Evolutionary conservation across 2,888 invertebrate species (phyloP).

Genomic region (Laothoe populi): DNA sequence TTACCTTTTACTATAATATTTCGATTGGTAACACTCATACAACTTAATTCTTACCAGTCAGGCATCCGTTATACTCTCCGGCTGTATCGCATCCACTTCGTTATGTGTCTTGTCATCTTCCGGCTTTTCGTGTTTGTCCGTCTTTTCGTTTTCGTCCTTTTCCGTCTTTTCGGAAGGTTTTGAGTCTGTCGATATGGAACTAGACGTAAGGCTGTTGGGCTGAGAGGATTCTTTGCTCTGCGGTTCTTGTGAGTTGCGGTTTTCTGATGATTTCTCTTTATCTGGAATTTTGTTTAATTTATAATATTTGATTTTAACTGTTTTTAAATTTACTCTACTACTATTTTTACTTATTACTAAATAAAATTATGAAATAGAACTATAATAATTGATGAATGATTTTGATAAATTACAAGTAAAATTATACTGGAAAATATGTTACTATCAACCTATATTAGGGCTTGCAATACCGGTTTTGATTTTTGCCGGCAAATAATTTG

Average conservation of each 20-base stretch:
- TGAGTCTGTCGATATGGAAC: slow-evolving; percentile 74
- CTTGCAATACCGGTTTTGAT: too few relatives aligned
- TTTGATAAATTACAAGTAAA: background rate
- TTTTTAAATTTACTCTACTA: background rate
- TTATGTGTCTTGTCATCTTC: slow-evolving; percentile 48
- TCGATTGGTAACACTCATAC: slow-evolving; percentile 57
- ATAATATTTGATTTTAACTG: background rate
- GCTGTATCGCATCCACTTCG: slow-evolving; percentile 34
- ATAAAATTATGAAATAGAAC: background rate
- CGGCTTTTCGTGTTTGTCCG: slow-evolving; percentile 45
- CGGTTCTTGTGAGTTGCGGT: slow-evolving; percentile 69
- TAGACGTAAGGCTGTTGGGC: slow-evolving; percentile 74
- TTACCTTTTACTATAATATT: slow-evolving; percentile 59
- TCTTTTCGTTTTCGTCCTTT: slow-evolving; percentile 47
- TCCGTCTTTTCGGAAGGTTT: slow-evolving; percentile 60
- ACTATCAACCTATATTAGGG: too few relatives aligned
- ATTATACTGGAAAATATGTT: background rate
- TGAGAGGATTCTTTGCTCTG: slow-evolving; percentile 73
- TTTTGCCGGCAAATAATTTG: too few relatives aligned
- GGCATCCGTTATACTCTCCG: slow-evolving; percentile 66
- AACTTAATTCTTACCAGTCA: slow-evolving; percentile 66
- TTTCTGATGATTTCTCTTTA: slow-evolving; percentile 69
- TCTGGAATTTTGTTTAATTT: slow-evolving; percentile 43
- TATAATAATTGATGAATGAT: background rate
- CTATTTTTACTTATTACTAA: background rate